Evolutionary conservation across 2,797 vertebrate genomes (phyloP), one percentile per base, ranked within the genome.

Genomic region (Ctenopoma kingsleyae): DNA sequence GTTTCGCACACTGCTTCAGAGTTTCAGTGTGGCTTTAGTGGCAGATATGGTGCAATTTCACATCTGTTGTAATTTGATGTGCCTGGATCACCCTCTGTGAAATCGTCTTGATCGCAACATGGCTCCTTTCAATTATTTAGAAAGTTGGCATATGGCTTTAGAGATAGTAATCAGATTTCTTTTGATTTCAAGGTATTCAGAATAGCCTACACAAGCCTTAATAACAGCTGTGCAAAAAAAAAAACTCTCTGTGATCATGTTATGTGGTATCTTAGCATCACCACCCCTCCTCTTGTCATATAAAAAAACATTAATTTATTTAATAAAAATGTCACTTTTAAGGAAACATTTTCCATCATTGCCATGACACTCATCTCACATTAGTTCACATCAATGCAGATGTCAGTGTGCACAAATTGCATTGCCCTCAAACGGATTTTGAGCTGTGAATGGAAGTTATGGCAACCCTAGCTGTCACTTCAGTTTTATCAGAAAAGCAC

Each of bases 11-110:
- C 86, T 41, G 84, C 81, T 80, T 85, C 78, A 60, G 82, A 86
- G 78, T 83, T 89, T 91, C 88, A 86, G 86, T 89, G 88, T 63
- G 41, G 86, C 83, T 90, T 91, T 85, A 83, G 82, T 74, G 80
- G 86, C 81, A 86, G 83, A 90, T 85, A 82, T 78, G 85, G 81
- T 87, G 90, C 87, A 90, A 90, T 93, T 92, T 91, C 90, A 90
- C 92, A 91, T 92, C 90, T 93, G 90, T 90, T 91, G 88, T 91
- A 91, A 92, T 91, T 91, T 92, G 87, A 92, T 88, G 89, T 87
- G 86, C 81, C 75, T 71, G 83, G 84, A 91, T 92, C 87, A 80
- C 89, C 85, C 91, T 83, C 83, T 91, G 90, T 92, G 89, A 92
- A 91, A 93, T 92, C 71, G 69, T 82, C 90, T 89, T 89, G 87